Evolutionary conservation across 2,888 invertebrate species (phyloP).

Genomic region (Atrina japonica): DNA sequence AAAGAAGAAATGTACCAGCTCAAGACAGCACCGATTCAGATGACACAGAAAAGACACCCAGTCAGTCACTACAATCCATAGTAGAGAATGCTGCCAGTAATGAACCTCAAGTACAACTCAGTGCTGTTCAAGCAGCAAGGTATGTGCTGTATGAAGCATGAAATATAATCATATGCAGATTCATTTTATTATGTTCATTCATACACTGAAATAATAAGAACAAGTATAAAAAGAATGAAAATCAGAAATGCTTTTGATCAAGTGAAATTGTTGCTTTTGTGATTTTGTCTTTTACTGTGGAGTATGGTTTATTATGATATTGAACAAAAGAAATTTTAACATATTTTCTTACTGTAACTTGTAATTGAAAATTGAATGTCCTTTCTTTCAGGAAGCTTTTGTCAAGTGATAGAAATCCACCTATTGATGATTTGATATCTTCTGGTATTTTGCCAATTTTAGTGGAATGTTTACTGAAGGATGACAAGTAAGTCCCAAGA

Average conservation of each 20-base stretch:
- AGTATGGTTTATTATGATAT: too few species aligned
- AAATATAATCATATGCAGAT: too few species aligned
- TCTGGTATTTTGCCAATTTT: constrained; percentile 97
- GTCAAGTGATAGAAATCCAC: constrained; percentile 98
- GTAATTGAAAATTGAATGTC: too few species aligned
- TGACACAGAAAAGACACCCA: constrained; percentile 78
- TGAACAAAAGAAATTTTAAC: too few species aligned
- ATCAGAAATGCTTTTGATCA: too few species aligned
- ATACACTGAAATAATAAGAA: too few species aligned
- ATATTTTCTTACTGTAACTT: too few species aligned
- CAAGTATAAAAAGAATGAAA: too few species aligned
- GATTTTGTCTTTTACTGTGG: too few species aligned
- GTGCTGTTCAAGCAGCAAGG: constrained; percentile 94
- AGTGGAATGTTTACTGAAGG: constrained; percentile 92
- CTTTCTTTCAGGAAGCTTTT: constrained; percentile 90
- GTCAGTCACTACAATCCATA: constrained; percentile 86
- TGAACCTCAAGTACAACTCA: constrained; percentile 90
- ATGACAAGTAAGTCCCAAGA: constrained; percentile 87
- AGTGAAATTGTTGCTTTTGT: too few species aligned
- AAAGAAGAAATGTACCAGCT: constrained; percentile 95
- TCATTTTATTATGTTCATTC: too few species aligned
- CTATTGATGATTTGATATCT: constrained; percentile 96
- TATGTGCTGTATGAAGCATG: constrained; percentile 49
- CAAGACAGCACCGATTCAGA: constrained; percentile 88
- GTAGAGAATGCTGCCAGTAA: constrained; percentile 91